Base-by-base conservation (phyloP, 2,113 vertebrate species). In the Python bivittatus region DNA sequence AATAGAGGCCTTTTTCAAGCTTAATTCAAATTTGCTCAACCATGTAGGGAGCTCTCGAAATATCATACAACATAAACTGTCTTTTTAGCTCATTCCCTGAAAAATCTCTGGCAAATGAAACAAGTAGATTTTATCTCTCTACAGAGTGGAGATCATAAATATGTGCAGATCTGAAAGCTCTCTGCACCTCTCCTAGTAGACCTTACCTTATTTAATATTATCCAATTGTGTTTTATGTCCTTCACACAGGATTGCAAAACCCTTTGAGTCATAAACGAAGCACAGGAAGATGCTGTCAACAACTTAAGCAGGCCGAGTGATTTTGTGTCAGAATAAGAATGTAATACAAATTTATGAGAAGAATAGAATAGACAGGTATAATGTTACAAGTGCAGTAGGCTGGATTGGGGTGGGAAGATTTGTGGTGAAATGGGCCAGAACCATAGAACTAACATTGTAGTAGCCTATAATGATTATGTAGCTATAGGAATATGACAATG, bases 141-240 rank as follows among this genome's bases (percentile, higher is more conserved):
- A 15, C 91, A 94, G 94, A 94, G 72, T 33, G 44, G 92, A 56
- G 93, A 86, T 92, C 68, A 0, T 93, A 94, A 95, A 93, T 25
- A n/a, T 64, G 38, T 88, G 94, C 90, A 5, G 90, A 64, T 95
- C 88, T 91, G 92, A 94, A 90, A 92, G 93, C 1, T 85, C 68
- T 91, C 52, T 58, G 52, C 48, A 89, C 58, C 84, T 94, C 92
- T 96, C 89, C 94, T 88, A 33, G 95, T 90, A 90, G 96, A 88
- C 94, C 95, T 92, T 96, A 86, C 88, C 94, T 97, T 95, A 96
- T 92, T 83, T 0, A 17, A 89, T 68, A 38, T 90, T 68, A 83
- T 96, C 96, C 95, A 94, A 94, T 97, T 96, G 96, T 96, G 95
- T 95, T 88, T 64, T 84, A 87, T 90, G 96, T 94, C 96, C 96